Base-by-base conservation (phyloP, 2,888 invertebrate species). In the Chymomyza fuscimana region DNA sequence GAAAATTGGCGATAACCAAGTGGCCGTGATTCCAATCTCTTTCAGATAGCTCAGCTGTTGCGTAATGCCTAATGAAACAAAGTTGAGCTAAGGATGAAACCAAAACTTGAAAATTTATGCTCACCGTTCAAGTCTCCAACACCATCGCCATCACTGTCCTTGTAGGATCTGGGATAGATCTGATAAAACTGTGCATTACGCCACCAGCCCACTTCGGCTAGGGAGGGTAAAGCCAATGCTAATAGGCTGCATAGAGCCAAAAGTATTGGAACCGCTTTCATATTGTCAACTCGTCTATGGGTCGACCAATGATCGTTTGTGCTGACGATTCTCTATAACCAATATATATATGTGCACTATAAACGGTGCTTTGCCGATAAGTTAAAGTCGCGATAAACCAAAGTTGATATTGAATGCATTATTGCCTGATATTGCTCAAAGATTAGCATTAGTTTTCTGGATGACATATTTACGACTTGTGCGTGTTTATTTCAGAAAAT, bases 111-210 rank as follows among this genome's bases (percentile, higher is more conserved):
- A 0, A 46, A 12, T 46, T 10, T 46, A 10, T 46, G 40, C 40
- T 46, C 4, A 94, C 97, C 97, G 91, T 93, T 93, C 15, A 98
- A 92, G 91, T 98, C 98, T 0, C 98, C 98, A 22, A 95, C 92
- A 15, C 98, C 98, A 90, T 97, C 95, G 0, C 94, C 95, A 90
- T 96, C 93, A 63, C 94, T 94, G 90, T 98, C 98, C 89, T 95
- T 95, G 91, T 96, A 98, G 0, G 97, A 96, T 75, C 96, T 93
- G 0, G 97, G 96, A 90, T 97, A 96, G 74, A 97, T 95, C 92
- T 98, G 97, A 92, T 98, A 98, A 71, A 97, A 93, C 1, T 95
- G 93, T 36, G 95, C 94, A 63, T 94, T 94, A 87, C 96, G 93
- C 95, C 96, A 97, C 98, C 98, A 98, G 63, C 82, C 82, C 56